Percentiles rank a stretch among this genome's conserved stretches.
These are phyloP conservation scores for Dasypogon diadema DNA, from an alignment of 2,888 invertebrate genomes.

Conservation along the genomic window DNA sequence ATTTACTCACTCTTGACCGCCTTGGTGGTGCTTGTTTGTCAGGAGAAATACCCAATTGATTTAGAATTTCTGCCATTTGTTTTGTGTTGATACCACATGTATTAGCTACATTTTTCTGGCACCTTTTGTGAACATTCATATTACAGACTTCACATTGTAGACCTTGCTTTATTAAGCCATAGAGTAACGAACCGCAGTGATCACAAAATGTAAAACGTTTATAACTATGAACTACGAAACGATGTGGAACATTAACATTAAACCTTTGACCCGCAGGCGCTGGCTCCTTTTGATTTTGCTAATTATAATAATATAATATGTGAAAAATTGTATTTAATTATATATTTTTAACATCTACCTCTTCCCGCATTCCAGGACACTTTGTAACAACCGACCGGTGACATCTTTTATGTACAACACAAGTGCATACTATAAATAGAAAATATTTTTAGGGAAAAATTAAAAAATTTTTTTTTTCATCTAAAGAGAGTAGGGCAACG, in stretches of 20 bases:
- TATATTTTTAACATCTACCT: conserved; percentile 69
- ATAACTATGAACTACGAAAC: conserved; percentile 95
- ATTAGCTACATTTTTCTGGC: conserved; percentile 99
- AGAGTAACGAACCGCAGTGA: conserved; percentile 97
- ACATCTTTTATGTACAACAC: conserved; percentile 99
- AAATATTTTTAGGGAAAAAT: conserved; percentile 56
- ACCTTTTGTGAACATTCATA: conserved; percentile 98
- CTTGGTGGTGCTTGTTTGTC: conserved; percentile 81
- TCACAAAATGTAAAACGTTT: conserved; percentile 99
- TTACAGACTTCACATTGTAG: conserved; percentile 97
- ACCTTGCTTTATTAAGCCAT: conserved; percentile 96
- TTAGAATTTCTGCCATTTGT: conserved; percentile 93
- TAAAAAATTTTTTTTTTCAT: conserved; percentile 20
- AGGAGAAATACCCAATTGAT: conserved; percentile 91
- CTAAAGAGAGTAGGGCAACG: too few relatives aligned
- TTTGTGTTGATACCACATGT: conserved; percentile 99
- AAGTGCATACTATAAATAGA: conserved; percentile 89
- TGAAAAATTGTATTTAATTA: neutral
- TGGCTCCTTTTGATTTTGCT: conserved; percentile 73
- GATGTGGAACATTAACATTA: conserved; percentile 98
- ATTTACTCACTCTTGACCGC: conserved; percentile 73
- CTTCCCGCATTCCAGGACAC: conserved; percentile 97
- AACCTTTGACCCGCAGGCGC: conserved; percentile 83
- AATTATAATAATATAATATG: conserved; percentile 53
- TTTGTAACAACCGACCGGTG: conserved; percentile 97